Evolutionary conservation across 2,888 invertebrate genomes (phyloP).

Genomic region (Lithophane semibrunnea): DNA sequence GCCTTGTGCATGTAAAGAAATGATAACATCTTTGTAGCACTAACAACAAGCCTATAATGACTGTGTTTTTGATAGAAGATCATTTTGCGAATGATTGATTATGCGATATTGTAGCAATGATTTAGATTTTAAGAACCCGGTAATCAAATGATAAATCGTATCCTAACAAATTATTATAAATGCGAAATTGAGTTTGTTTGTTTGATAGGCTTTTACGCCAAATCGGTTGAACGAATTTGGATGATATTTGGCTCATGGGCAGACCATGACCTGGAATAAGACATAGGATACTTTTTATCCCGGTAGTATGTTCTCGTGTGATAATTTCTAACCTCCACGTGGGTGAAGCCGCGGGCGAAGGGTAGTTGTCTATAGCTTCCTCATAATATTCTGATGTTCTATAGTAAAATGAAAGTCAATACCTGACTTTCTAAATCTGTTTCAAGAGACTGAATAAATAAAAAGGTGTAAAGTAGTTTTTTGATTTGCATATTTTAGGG

Average conservation of each 20-base stretch:
- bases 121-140: neutral
- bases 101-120: neutral
- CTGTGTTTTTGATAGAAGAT: constrained; percentile 33
- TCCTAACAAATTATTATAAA: no score
- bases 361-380: neutral
- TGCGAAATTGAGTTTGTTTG: no score
- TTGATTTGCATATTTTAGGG: neutral
- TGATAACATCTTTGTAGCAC: constrained; percentile 51
- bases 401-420: neutral
- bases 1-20: constrained; percentile 47
- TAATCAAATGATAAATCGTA: neutral
- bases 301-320: no score
- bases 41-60: constrained; percentile 45
- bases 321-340: no score
- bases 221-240: no score
- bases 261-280: no score
- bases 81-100: constrained; percentile 41
- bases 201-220: no score
- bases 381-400: neutral
- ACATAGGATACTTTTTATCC: no score
- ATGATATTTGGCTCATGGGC: no score
- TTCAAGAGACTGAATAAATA: neutral
- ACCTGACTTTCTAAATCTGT: neutral
- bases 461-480: neutral
- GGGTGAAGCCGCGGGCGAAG: no score